A percentile compares a stretch with the other conserved stretches of the same genome.
phyloP scores from a whole-genome alignment of 2,888 invertebrate genomes.

The Acrocyrtus sp. region DNA sequence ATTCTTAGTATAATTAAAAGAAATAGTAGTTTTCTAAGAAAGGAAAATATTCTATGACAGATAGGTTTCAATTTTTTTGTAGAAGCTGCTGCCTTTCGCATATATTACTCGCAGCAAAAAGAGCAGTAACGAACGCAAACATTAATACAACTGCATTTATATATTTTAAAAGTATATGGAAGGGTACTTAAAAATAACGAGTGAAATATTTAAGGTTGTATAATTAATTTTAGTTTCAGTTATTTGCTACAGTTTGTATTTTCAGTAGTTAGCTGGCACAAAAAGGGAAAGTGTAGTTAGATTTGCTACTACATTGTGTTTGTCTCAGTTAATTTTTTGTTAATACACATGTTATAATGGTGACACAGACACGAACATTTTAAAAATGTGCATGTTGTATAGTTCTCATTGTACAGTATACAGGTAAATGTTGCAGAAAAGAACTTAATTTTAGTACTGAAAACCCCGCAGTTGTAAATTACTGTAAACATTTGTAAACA shows the following conservation, averaged over 20 bases:
- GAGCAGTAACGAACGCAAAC: slow-evolving; percentile 19
- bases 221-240: not conserved
- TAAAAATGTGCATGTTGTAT: not conserved
- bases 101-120: slow-evolving; percentile 6
- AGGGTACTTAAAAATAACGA: slow-evolving; percentile 42
- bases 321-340: not conserved
- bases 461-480: slow-evolving; percentile 47
- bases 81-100: slow-evolving; percentile 41
- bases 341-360: too few relatives aligned
- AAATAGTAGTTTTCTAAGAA: slow-evolving; percentile 13
- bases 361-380: not conserved
- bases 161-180: slow-evolving; percentile 21
- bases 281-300: too few relatives aligned
- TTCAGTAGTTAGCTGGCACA: too few relatives aligned
- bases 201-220: not conserved
- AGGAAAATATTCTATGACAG: slow-evolving; percentile 15
- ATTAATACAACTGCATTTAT: slow-evolving; percentile 36
- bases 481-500: slow-evolving; percentile 40
- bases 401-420: slow-evolving; percentile 7
- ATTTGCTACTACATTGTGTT: too few relatives aligned
- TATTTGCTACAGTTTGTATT: not conserved
- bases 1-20: not conserved
- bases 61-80: not conserved
- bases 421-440: not conserved
- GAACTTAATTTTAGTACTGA: slow-evolving; percentile 5